Percentiles rank a stretch among this genome's conserved stretches.
These are phyloP conservation scores for Stegodyphus dumicola DNA, from an alignment of 1,140 invertebrate species.

Conservation along the genomic window DNA sequence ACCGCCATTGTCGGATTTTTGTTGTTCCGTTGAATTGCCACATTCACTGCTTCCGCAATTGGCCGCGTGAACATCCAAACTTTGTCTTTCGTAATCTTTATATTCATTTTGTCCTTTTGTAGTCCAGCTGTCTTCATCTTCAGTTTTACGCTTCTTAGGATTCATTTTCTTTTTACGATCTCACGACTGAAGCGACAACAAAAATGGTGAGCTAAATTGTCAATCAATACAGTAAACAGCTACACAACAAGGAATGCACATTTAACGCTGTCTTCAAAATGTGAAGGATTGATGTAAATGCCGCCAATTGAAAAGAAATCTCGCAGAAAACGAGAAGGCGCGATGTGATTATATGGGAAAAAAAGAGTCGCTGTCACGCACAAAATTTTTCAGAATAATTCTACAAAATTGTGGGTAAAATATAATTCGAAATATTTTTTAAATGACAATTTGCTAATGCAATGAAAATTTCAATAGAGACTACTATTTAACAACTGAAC, in stretches of 20 bases:
- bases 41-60: slow-evolving; percentile 39
- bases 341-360: neutral
- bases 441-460: too few relatives aligned
- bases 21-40: slow-evolving; percentile 48
- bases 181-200: neutral
- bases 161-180: slow-evolving; percentile 21
- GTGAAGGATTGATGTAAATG: slow-evolving; percentile 56
- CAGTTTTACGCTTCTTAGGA: slow-evolving; percentile 46
- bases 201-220: slow-evolving; percentile 34
- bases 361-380: too few relatives aligned
- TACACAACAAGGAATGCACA: slow-evolving; percentile 56
- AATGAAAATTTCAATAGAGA: too few relatives aligned
- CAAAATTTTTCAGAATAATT: too few relatives aligned
- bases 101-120: slow-evolving; percentile 9
- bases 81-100: slow-evolving; percentile 24
- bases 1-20: slow-evolving; percentile 59
- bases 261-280: slow-evolving; percentile 55
- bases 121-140: slow-evolving; percentile 20
- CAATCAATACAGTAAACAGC: slow-evolving; percentile 55
- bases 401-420: too few relatives aligned
- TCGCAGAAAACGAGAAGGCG: slow-evolving; percentile 53
- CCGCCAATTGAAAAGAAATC: slow-evolving; percentile 56
- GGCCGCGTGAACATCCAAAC: slow-evolving; percentile 25
- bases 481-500: too few relatives aligned
- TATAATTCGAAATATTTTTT: too few relatives aligned